These are phyloP conservation scores for Apocheima hispidaria DNA, from an alignment of 2,888 invertebrate species.

Conservation along the genomic window DNA sequence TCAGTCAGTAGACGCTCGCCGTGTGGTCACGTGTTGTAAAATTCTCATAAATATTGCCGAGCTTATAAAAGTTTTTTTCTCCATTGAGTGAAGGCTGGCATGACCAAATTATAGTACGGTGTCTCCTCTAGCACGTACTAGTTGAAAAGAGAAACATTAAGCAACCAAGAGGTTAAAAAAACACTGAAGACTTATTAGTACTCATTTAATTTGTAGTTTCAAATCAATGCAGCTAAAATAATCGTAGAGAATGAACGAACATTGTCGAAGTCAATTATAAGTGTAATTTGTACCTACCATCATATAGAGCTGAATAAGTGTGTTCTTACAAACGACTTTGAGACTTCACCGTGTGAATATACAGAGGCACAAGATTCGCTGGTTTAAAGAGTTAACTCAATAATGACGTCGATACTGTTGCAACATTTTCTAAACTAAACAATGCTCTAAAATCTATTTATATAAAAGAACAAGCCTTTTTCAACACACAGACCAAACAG, in stretches of 20 bases:
- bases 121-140: no score
- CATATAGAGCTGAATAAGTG: constrained; percentile 34
- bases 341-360: constrained; percentile 21
- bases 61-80: no score
- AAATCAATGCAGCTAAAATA: constrained; percentile 18
- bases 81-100: no score
- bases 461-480: no score
- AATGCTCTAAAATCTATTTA: no score
- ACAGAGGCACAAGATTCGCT: constrained; percentile 8
- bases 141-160: background rate
- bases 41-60: no score
- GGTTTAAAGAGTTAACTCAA: background rate
- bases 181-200: background rate
- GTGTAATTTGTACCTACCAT: constrained; percentile 20
- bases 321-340: constrained; percentile 5
- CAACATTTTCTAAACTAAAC: no score
- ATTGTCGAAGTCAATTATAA: constrained; percentile 14
- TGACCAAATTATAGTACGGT: no score
- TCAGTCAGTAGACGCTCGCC: no score
- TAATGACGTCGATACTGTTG: background rate
- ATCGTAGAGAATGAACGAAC: constrained; percentile 3
- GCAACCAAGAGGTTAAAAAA: background rate
- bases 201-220: background rate
- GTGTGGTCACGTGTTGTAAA: no score
- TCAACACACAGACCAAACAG: no score